Conservation (phyloP, 2,113 vertebrate species). For the Rhinoderma darwinii region DNA sequence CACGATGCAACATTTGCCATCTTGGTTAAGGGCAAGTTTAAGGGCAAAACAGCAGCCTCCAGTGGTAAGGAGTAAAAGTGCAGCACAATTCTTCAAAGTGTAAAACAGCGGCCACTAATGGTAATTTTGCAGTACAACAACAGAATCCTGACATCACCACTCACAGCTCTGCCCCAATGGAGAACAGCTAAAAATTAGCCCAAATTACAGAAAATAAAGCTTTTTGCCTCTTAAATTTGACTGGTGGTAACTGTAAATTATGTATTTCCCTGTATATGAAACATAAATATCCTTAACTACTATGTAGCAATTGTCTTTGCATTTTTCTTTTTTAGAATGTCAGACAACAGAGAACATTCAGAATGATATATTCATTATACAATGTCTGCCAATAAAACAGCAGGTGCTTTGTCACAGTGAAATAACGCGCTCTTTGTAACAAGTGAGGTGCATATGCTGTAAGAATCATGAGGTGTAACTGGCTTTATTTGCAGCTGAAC, state of each 20-base stretch:
- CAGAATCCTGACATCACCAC: too few relatives aligned
- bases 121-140: too few relatives aligned
- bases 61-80: too few relatives aligned
- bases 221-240: background rate
- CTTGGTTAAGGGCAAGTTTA: too few relatives aligned
- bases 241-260: background rate
- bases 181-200: too few relatives aligned
- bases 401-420: constrained; percentile 34
- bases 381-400: constrained; percentile 34
- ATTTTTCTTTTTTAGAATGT: background rate
- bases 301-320: background rate
- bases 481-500: constrained; percentile 10
- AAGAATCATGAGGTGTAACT: constrained; percentile 28
- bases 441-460: constrained; percentile 23
- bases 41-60: too few relatives aligned
- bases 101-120: too few relatives aligned
- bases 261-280: background rate
- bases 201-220: too few relatives aligned
- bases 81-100: too few relatives aligned
- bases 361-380: constrained; percentile 22
- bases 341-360: background rate
- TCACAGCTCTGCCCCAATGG: too few relatives aligned
- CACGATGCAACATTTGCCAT: too few relatives aligned
- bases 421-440: background rate
- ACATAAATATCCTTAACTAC: background rate